These are phyloP conservation scores for Drosophila fuyamai DNA, from an alignment of 1,140 invertebrate species.

Conservation along the genomic window DNA sequence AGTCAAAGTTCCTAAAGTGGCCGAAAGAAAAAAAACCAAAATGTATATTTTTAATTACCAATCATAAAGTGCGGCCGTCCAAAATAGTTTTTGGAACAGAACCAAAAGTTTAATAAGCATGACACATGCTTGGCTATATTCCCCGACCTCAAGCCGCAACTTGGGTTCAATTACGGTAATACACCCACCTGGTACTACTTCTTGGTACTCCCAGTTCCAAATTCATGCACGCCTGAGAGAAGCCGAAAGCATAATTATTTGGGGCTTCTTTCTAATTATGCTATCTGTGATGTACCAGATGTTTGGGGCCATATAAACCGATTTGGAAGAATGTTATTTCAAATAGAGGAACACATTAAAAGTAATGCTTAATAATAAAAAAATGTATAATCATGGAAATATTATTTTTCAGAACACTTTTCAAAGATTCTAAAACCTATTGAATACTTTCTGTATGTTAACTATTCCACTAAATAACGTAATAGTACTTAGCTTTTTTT, in stretches of 20 bases:
- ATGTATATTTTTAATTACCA: slow-evolving; percentile 64
- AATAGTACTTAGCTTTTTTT: slow-evolving; percentile 5
- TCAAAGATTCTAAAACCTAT: neutral
- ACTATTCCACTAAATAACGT: neutral
- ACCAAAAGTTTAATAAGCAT: slow-evolving; percentile 80
- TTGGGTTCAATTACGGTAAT: slow-evolving; percentile 45
- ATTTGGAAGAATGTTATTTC: slow-evolving; percentile 34
- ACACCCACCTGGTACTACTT: slow-evolving; percentile 30
- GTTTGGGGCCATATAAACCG: slow-evolving; percentile 25
- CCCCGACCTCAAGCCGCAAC: slow-evolving; percentile 9
- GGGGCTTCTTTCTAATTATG: slow-evolving; percentile 39
- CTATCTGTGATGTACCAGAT: slow-evolving; percentile 53
- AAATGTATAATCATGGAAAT: too few relatives aligned
- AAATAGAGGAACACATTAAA: slow-evolving; percentile 8
- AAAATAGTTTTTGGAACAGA: slow-evolving; percentile 80
- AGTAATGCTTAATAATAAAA: neutral
- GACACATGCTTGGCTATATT: slow-evolving; percentile 30
- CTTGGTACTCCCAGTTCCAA: slow-evolving; percentile 1
- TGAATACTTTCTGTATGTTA: too few relatives aligned
- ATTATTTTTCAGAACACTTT: neutral
- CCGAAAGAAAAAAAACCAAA: slow-evolving; percentile 18
- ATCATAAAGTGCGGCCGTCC: slow-evolving; percentile 65
- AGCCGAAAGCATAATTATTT: slow-evolving; percentile 35
- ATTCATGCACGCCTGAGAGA: slow-evolving; percentile 31
- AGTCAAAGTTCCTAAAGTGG: slow-evolving; percentile 14